Base-by-base conservation (phyloP, 1,140 invertebrate genomes). In the Zaprionus taronus region DNA sequence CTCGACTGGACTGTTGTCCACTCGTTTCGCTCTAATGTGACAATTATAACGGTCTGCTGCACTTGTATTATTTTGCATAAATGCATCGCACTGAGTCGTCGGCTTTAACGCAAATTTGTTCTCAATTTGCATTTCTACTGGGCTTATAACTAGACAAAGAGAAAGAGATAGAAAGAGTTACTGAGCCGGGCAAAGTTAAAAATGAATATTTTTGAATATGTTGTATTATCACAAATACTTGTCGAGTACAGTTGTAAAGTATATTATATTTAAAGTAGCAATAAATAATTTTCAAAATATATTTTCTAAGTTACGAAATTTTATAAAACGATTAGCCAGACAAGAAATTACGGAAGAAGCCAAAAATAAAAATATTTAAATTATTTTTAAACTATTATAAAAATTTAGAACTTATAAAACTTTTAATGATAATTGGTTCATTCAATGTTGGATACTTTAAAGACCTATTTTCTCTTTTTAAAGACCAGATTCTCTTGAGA, bases 11-110 rank as follows among this genome's bases (percentile, higher is more conserved):
- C 38, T 62, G 36, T 69, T 61, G 70, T 60, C 56, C 62, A 81
- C 73, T 62, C 65, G 15, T 31, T 62, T 31, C 61, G 36, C 60
- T 84, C 84, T 60, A 79, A 84, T 77, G 76, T 79, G 85, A 90
- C 78, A 90, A 89, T 89, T 89, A 89, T 89, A 73, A 90, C 84
- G 79, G 84, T 89, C 84, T 89, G 64, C 74, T 89, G 84, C 79
- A 79, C 84, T 71, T 81, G 77, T 78, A 72, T 76, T 81, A 67
- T 58, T 85, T 85, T 76, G 81, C 82, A 83, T 81, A 90, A 79
- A 81, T 84, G 71, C 84, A 83, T 83, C 83, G n/a, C 68, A 61
- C n/a, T 41, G 34, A 17, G 41, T 47, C 44, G 24, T 44, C 24
- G 34, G 53, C 36, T 63, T 64, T 26, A 31, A 63, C 49, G 58